Base-by-base conservation (phyloP, 2,888 invertebrate species). In the Epicampocera succincta region DNA sequence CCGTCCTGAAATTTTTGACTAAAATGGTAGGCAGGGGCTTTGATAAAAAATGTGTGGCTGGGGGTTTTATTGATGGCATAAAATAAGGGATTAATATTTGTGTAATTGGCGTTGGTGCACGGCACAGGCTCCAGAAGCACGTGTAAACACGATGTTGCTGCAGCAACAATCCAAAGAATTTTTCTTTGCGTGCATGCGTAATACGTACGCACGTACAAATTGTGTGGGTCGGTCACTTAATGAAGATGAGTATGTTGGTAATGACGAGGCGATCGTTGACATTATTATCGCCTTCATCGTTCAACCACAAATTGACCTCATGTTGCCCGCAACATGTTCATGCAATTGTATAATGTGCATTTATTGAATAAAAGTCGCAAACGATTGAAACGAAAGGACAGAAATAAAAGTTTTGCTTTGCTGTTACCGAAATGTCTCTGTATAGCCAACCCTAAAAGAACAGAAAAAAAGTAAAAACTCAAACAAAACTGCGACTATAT, bases 241-340 rank as follows among this genome's bases (percentile, higher is more conserved):
- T 38, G 13, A 2, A 38, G 44, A 52, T 33, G 48, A 42, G 15
- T 11, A 44, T 33, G 42, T 25, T 29, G 50, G 17, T 50, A 40
- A 52, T 46, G 61, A 25, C 44, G 50, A 63, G 54, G 42, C 21
- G 38, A 73, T 77, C 52, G 25, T 66, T 72, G 60, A 66, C 33
- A 46, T 73, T 46, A 68, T 73, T 79, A 79, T 73, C 78, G 60
- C 78, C 29, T 72, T 40, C 48, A 60, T 66, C 65, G 44, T 33
- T 79, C 54, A 73, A 79, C 78, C 78, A 79, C 72, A 76, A 80
- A 74, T 68, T 80, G 50, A 80, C 80, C 76, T 72, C 60, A 60
- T 72, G 65, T 54, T 80, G 75, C 71, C 71, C 76, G 50, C 71
- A 75, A 80, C 76, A 76, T 66, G 66, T 56, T 80, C 66, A 76